phyloP scores from a whole-genome alignment of 35 echinoderm and acorn worm species.

The Amphiura filiformis region DNA sequence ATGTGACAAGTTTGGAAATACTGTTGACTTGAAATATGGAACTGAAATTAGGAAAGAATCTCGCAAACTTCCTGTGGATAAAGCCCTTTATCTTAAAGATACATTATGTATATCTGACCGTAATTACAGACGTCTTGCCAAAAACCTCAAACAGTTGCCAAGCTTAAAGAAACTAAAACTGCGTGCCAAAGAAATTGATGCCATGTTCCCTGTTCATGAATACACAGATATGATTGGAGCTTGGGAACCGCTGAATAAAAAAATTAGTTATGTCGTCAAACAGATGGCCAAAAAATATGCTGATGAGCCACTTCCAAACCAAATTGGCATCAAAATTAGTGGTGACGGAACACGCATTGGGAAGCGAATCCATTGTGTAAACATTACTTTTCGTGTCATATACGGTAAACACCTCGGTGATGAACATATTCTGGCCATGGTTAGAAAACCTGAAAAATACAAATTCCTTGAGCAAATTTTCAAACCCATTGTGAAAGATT shows the following conservation, averaged over 20 bases:
- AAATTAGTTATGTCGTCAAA: not conserved
- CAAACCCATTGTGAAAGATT: slow-evolving; percentile 4
- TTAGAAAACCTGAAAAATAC: slow-evolving; percentile 23
- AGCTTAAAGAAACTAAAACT: not conserved
- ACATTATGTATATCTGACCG: not conserved
- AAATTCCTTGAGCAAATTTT: not conserved
- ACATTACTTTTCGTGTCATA: not conserved
- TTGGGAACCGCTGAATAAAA: not conserved
- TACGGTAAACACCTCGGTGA: slow-evolving; percentile 10
- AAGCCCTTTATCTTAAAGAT: slow-evolving; percentile 10
- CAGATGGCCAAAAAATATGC: not conserved
- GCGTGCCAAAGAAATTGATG: not conserved
- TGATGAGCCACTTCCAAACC: not conserved
- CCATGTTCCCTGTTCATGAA: not conserved
- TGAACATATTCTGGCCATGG: slow-evolving; percentile 4
- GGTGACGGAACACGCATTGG: slow-evolving; percentile 3
- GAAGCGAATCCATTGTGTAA: slow-evolving; percentile 15
- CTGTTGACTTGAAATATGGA: not conserved
- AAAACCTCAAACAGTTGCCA: not conserved
- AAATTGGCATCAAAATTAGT: slow-evolving; percentile 22
- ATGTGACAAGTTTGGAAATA: not conserved
- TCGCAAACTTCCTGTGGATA: not conserved
- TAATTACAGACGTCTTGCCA: not conserved
- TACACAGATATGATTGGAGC: slow-evolving; percentile 7
- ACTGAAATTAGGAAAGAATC: not conserved